phyloP scores from a whole-genome alignment of 1,140 invertebrate species.

The Lethrus apterus region DNA sequence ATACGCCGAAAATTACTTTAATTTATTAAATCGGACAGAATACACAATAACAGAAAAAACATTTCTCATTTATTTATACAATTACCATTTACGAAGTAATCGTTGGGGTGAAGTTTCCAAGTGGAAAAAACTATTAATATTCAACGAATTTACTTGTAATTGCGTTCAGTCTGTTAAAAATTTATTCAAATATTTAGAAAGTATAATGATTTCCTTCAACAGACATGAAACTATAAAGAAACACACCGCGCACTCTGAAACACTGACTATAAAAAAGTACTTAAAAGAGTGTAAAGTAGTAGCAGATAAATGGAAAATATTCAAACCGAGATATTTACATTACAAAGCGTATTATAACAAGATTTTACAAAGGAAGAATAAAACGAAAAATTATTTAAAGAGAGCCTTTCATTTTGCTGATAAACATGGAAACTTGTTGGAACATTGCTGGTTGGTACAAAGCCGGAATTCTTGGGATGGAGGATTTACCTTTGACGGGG shows the following conservation, averaged over 20 bases:
- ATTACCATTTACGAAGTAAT: constrained; percentile 16
- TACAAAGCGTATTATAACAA: constrained; percentile 19
- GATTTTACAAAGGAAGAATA: constrained; percentile 12
- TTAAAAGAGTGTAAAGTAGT: constrained; percentile 19
- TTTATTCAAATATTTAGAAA: constrained; percentile 13
- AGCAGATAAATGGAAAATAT: constrained; percentile 18
- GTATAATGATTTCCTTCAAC: constrained; percentile 8
- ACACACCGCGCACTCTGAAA: constrained; percentile 4
- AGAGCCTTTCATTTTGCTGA: constrained; percentile 10
- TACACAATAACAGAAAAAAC: constrained; percentile 10
- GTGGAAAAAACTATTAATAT: constrained; percentile 17
- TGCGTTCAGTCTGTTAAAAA: constrained; percentile 8
- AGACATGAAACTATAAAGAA: constrained; percentile 14
- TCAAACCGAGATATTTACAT: constrained; percentile 19
- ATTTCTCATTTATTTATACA: constrained; percentile 17
- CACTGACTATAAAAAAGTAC: constrained; percentile 25
- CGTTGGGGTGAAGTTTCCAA: constrained; percentile 6
- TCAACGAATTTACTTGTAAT: constrained; percentile 1
- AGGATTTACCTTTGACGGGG: constrained; percentile 13
- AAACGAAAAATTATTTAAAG: constrained; percentile 15
- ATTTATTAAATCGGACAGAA: not conserved
- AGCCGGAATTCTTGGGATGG: constrained; percentile 17
- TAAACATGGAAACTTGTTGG: constrained; percentile 13
- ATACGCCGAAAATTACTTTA: constrained; percentile 16
- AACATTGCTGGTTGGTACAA: constrained; percentile 17